Evolutionary conservation across 1,140 invertebrate genomes (phyloP), one percentile per base, ranked within the genome.

Genomic region (Paraescarpia echinospica): DNA sequence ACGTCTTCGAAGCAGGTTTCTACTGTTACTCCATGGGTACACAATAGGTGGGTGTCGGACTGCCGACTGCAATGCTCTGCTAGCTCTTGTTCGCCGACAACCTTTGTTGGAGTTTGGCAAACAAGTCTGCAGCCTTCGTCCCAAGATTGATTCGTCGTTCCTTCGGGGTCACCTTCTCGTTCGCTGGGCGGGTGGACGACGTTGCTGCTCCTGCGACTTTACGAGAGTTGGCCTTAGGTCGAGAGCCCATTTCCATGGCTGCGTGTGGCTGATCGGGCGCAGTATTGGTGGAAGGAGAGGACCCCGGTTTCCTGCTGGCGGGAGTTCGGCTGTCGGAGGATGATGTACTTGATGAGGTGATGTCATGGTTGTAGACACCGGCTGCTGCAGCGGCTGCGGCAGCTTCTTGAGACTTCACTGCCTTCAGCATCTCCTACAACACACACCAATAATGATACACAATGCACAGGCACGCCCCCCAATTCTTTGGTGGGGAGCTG

Each of bases 101-200:
- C 33, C 91, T 34, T 33, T 35, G 48, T 51, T 92, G 91, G 34
- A 92, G 51, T 59, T 92, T 92, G 14, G 91, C 91, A 51, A 92
- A 92, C 91, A 92, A 34, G 41, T 92, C 91, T n/a, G 91, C 91
- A 35, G 91, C 91, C 41, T 92, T 92, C 18, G 34, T 48, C 14
- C 91, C 91, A 14, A 92, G 51, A 12, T 92, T 92, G 35, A 90
- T 18, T 33, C 90, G 14, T 31, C 59, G 59, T 18, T 77, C 59
- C 59, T 77, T 77, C 27, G 9, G 59, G 8, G 59, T 77, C 59
- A 12, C 59, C 22, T 27, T 77, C 18, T 77, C 59, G 22, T 2
- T 77, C 27, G 12, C 59, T 18, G 59, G 59, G 12, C 59, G 59
- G 59, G 59, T 6, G 59, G 59, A 77, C 12, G 2, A 77, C 27